These are phyloP conservation scores for Tor tambroides DNA, from an alignment of 2,113 vertebrate species.

Conservation along the genomic window DNA sequence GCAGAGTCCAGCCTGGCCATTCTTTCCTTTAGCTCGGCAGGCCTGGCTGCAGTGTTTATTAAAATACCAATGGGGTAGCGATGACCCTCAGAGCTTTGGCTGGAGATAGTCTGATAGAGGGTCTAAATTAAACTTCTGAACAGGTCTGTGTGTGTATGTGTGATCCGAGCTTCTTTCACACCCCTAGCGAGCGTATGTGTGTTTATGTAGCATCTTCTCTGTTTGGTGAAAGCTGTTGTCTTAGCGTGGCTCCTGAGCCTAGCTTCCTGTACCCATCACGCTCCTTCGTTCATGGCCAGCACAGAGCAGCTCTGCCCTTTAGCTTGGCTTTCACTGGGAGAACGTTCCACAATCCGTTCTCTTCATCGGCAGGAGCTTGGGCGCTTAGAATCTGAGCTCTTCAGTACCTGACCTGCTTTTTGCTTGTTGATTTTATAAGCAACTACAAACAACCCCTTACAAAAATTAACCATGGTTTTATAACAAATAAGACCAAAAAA, in stretches of 20 bases:
- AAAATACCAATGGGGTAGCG: conserved; percentile 32
- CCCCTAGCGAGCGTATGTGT: conserved; percentile 1
- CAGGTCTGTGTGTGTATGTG: conserved; percentile 19
- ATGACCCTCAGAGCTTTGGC: conserved; percentile 49
- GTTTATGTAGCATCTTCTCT: conserved; percentile 8
- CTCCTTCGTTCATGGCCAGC: conserved; percentile 10
- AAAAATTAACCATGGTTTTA: too few species aligned
- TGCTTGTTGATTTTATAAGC: neutral
- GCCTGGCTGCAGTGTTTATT: conserved; percentile 35
- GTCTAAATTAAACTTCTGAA: conserved; percentile 52
- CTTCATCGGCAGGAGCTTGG: too few species aligned
- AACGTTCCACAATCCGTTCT: neutral
- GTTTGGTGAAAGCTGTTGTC: conserved; percentile 50
- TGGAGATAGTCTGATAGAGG: neutral
- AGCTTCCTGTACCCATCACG: conserved; percentile 37
- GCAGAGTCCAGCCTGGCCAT: conserved; percentile 3
- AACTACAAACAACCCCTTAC: too few species aligned
- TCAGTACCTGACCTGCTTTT: neutral
- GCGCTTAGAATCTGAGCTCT: too few species aligned
- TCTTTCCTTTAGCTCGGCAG: conserved; percentile 20
- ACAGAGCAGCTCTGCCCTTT: neutral
- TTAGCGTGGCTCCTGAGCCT: conserved; percentile 45
- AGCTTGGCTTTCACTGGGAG: neutral
- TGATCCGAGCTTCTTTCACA: conserved; percentile 34
- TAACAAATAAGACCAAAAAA: too few species aligned